Conservation (phyloP, 2,888 invertebrate species). For the Noctua janthe region DNA sequence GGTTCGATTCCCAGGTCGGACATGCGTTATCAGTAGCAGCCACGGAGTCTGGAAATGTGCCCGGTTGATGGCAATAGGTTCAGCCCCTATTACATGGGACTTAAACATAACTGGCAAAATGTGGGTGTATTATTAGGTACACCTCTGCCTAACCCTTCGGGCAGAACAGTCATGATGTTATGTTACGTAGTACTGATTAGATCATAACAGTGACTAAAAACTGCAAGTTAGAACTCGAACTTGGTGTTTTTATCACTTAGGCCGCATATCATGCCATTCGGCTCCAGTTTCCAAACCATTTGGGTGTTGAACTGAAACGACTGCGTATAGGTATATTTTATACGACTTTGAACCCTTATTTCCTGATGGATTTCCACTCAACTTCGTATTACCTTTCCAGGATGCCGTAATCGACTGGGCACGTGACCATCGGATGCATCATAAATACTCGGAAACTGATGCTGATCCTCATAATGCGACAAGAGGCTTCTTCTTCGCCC, state of each 20-base stretch:
- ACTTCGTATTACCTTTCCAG: conserved; percentile 75
- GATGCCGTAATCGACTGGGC: conserved; percentile 95
- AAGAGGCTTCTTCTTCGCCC: conserved; percentile 98
- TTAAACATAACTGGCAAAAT: not conserved
- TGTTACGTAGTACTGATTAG: not conserved
- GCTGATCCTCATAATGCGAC: conserved; percentile 98
- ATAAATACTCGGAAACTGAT: conserved; percentile 98
- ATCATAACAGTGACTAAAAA: not conserved
- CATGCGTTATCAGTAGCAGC: too few relatives aligned
- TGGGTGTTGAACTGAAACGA: not conserved
- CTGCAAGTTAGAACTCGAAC: not conserved
- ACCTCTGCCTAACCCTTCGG: too few relatives aligned
- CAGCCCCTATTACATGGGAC: not conserved
- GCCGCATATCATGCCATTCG: not conserved
- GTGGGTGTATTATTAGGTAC: too few relatives aligned
- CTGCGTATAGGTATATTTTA: not conserved
- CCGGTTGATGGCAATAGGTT: too few relatives aligned
- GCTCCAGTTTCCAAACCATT: not conserved
- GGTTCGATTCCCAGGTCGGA: too few relatives aligned
- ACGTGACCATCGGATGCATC: conserved; percentile 95
- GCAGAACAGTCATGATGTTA: too few relatives aligned
- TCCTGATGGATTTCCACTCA: not conserved
- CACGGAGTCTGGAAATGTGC: too few relatives aligned
- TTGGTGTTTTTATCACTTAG: not conserved
- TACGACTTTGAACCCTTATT: too few relatives aligned